Base-by-base conservation (phyloP, 1,140 invertebrate genomes). In the Eufriesea mexicana region DNA sequence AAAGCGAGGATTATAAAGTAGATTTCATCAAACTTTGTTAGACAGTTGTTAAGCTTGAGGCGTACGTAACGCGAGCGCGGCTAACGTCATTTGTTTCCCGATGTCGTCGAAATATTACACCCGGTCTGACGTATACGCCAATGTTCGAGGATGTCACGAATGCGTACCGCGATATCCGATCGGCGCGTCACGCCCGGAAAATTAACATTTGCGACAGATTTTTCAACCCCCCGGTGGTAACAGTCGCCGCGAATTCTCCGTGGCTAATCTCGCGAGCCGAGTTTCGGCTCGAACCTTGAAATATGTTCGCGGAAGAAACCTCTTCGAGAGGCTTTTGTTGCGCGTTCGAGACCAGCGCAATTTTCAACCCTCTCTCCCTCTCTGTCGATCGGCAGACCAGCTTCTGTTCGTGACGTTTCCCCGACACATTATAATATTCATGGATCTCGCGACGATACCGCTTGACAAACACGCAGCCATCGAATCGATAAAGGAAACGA, bases 1-100 rank as follows among this genome's bases (percentile, higher is more conserved):
- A 74, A 75, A 66, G n/a, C 54, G 61, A 18, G 35, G 42, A 47
- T 49, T 75, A 75, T 55, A 67, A 66, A 67, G 79, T 81, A 81
- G 71, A 81, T 81, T 75, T 75, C 79, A 81, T 81, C 72, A 81
- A 81, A 81, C 71, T 81, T 81, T 75, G 35, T 59, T 16, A 28
- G 59, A 81, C 66, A 62, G 70, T 73, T 57, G 79, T 81, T 81
- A 75, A 81, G 72, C 79, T 28, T 6, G 51, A 57, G 71, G 71
- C n/a, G 8, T 51, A 14, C 18, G 70, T 80, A 74, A 74, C 23
- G 35, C 71, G 35, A 80, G 59, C 6, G 7, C 16, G 16, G 12
- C 49, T 20, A 45, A 45, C 72, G 61, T 81, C 71, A 55, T 75
- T 81, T 81, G 49, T 81, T 81, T 62, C 59, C 42, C n/a, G 9